Conservation (phyloP, 2,888 invertebrate species). For the Cephus nigrinus region DNA sequence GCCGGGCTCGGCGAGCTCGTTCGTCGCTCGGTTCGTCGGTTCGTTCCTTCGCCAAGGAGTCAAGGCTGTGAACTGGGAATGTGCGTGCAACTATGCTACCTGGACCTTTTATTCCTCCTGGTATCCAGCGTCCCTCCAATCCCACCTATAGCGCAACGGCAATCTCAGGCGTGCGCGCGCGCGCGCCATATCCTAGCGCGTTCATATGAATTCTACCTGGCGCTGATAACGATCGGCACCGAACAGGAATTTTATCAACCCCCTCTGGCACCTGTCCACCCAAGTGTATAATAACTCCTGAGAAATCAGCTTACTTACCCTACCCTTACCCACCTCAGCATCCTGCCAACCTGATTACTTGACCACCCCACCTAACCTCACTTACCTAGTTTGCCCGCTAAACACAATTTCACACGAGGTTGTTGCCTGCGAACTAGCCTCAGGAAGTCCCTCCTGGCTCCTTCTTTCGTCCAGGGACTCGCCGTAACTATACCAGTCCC, state of each 20-base stretch:
- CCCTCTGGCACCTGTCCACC: conserved; percentile 58
- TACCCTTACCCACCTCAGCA: conserved; percentile 13
- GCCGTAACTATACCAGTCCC: background rate
- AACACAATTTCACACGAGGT: background rate
- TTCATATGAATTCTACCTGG: conserved; percentile 39
- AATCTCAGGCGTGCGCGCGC: conserved; percentile 10
- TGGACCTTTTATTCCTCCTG: conserved; percentile 44
- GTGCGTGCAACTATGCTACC: conserved; percentile 64
- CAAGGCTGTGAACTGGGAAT: conserved; percentile 62
- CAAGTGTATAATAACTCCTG: conserved; percentile 57
- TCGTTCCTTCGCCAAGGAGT: conserved; percentile 41
- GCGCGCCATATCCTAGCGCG: conserved; percentile 44
- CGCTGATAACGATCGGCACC: conserved; percentile 52
- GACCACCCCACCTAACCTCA: conserved; percentile 44
- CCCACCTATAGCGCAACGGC: background rate
- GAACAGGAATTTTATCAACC: conserved; percentile 44
- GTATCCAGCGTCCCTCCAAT: conserved; percentile 35
- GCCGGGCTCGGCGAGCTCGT: conserved; percentile 12
- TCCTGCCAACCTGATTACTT: conserved; percentile 48
- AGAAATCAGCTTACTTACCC: background rate
- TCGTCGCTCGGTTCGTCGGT: conserved; percentile 16
- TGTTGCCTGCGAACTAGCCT: background rate
- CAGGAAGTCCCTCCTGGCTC: background rate
- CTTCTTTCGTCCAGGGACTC: background rate
- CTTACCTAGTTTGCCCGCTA: conserved; percentile 16